A percentile compares a stretch with the other conserved stretches of the same genome.
Conservation (phyloP, 2,113 vertebrate species). For the Oncorhynchus masou region DNA sequence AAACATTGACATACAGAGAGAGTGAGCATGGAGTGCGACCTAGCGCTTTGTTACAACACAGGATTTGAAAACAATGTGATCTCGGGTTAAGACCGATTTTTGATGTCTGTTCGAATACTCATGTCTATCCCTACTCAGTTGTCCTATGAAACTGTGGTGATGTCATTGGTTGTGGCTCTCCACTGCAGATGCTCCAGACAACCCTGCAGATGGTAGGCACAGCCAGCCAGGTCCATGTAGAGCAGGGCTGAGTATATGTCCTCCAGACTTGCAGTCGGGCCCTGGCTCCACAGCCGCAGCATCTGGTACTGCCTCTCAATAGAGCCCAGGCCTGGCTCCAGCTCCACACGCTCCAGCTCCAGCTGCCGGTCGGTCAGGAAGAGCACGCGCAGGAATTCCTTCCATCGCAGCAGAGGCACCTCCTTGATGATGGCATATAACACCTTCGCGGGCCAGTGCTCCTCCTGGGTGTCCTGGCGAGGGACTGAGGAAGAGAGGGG, state of each 20-base stretch:
- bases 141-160: neutral
- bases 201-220: slow-evolving; percentile 78
- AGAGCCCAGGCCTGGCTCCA: slow-evolving; percentile 79
- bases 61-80: neutral
- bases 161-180: neutral
- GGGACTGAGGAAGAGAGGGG: slow-evolving; percentile 33
- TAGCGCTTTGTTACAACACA: too few relatives aligned
- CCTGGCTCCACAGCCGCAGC: slow-evolving; percentile 88
- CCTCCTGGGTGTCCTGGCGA: slow-evolving; percentile 15
- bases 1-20: too few relatives aligned
- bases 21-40: too few relatives aligned
- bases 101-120: too few relatives aligned
- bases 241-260: slow-evolving; percentile 79
- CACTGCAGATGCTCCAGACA: slow-evolving; percentile 63
- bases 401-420: slow-evolving; percentile 88
- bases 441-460: slow-evolving; percentile 66
- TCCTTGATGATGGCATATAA: slow-evolving; percentile 84
- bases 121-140: neutral
- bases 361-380: slow-evolving; percentile 86
- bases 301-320: slow-evolving; percentile 93
- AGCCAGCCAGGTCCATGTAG: slow-evolving; percentile 86
- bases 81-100: neutral
- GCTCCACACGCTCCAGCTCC: slow-evolving; percentile 86
- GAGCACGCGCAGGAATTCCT: slow-evolving; percentile 89
- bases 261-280: slow-evolving; percentile 63